Conservation (phyloP, 2,113 vertebrate genomes). For the Syngnathus floridae region DNA sequence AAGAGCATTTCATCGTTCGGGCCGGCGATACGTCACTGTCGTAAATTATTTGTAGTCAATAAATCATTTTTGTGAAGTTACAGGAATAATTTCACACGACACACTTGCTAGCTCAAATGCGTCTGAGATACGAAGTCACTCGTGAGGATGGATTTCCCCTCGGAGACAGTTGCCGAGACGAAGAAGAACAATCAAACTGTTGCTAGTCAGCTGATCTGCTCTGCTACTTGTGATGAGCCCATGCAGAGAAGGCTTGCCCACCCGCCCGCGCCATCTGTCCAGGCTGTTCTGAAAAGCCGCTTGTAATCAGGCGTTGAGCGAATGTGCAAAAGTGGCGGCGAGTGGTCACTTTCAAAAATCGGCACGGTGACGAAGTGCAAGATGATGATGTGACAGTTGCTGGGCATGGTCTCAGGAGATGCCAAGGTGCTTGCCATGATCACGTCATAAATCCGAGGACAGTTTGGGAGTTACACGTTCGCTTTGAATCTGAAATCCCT, state of each 20-base stretch:
- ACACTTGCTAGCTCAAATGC: not conserved
- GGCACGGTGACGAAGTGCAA: slow-evolving; percentile 1
- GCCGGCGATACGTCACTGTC: too few species aligned
- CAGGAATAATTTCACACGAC: not conserved
- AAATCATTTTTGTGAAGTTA: not conserved
- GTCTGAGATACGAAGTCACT: not conserved
- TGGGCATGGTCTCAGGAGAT: not conserved
- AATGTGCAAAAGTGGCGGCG: slow-evolving; percentile 21
- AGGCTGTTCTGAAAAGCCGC: slow-evolving; percentile 49
- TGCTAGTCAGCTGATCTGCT: not conserved
- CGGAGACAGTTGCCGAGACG: not conserved
- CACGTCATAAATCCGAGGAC: not conserved
- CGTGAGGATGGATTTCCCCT: not conserved
- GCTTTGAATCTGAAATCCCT: not conserved
- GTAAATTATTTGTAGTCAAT: too few species aligned
- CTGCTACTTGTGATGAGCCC: not conserved
- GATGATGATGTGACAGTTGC: slow-evolving; percentile 1
- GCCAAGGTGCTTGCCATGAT: not conserved
- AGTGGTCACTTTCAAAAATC: slow-evolving; percentile 38
- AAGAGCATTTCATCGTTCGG: too few species aligned
- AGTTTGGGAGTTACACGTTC: not conserved
- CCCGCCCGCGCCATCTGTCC: slow-evolving; percentile 44
- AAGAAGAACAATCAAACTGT: not conserved
- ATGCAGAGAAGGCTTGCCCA: slow-evolving; percentile 12
- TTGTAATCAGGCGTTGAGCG: slow-evolving; percentile 48